These are phyloP conservation scores for Ptychoptera albimana DNA, from an alignment of 2,888 invertebrate genomes.

Conservation along the genomic window DNA sequence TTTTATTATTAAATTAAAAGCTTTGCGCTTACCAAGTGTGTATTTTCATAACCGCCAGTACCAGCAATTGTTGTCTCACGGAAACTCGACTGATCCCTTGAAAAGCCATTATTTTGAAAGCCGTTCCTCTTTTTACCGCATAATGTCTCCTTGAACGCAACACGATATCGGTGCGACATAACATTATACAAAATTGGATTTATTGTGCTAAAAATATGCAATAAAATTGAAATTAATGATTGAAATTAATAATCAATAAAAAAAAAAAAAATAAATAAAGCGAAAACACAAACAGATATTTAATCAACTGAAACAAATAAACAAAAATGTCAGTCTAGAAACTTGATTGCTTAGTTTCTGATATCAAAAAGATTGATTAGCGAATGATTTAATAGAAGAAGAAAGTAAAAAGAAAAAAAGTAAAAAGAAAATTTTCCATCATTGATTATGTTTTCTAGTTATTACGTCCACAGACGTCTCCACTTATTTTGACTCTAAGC, in stretches of 20 bases:
- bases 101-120: slow-evolving; percentile 32
- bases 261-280: no score
- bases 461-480: no score
- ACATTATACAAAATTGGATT: slow-evolving; percentile 79
- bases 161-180: slow-evolving; percentile 61
- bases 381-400: no score
- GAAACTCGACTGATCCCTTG: slow-evolving; percentile 43
- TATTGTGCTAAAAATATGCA: slow-evolving; percentile 41
- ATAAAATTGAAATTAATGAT: background rate
- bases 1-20: no score
- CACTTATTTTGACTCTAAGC: no score
- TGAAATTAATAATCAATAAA: background rate
- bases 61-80: slow-evolving; percentile 37
- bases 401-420: no score
- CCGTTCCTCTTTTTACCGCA: slow-evolving; percentile 38
- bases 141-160: slow-evolving; percentile 59
- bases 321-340: no score
- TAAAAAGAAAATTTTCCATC: no score
- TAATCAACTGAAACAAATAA: no score
- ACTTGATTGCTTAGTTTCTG: background rate
- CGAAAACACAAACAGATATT: slow-evolving; percentile 1
- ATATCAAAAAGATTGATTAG: background rate
- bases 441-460: no score
- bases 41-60: slow-evolving; percentile 15
- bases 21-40: slow-evolving; percentile 15